Evolutionary conservation across 2,888 invertebrate genomes (phyloP).

Genomic region (Oscheius myriophilus): DNA sequence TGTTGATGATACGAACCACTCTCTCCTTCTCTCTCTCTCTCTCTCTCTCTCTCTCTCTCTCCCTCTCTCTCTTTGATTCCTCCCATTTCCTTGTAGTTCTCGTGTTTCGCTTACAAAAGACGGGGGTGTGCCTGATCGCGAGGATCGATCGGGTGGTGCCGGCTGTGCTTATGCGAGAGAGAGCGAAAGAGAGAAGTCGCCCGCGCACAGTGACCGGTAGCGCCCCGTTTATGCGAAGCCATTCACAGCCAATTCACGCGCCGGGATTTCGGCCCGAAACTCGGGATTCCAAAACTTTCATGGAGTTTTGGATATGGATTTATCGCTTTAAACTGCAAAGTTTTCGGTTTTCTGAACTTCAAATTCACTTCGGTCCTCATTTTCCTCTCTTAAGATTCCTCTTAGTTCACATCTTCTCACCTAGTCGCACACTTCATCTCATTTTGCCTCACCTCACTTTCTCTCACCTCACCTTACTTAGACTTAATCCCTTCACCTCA

Average conservation of each 20-base stretch:
- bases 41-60: neutral
- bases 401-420: conserved; percentile 5
- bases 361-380: neutral
- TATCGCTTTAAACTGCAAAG: no score
- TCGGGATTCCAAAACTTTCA: no score
- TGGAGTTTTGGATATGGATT: no score
- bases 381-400: neutral
- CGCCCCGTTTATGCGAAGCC: no score
- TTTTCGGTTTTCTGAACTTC: no score
- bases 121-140: neutral
- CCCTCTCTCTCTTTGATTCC: neutral
- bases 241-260: no score
- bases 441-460: neutral
- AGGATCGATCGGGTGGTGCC: conserved; percentile 2
- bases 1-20: neutral
- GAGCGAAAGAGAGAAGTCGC: conserved; percentile 1
- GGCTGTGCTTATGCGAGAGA: conserved; percentile 8
- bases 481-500: neutral
- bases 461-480: conserved; percentile 13
- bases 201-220: conserved; percentile 1
- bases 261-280: no score
- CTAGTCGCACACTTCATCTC: conserved; percentile 1
- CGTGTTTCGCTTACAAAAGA: neutral
- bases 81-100: neutral
- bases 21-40: neutral